phyloP scores from a whole-genome alignment of 2,888 invertebrate genomes.

The Iphiclides podalirius region DNA sequence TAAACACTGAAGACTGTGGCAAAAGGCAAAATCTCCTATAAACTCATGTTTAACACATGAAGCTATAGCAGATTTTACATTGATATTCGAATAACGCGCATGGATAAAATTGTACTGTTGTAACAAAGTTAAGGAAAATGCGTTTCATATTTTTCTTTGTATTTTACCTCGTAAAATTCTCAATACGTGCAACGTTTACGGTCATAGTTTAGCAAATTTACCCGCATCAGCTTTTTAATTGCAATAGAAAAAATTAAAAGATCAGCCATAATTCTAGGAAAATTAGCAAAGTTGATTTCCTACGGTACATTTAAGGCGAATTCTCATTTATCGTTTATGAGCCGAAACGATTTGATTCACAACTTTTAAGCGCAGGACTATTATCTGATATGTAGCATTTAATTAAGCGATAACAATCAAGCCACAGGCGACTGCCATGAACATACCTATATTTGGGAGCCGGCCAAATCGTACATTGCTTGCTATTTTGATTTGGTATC shows the following conservation, averaged over 20 bases:
- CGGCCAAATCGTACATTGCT: slow-evolving; percentile 35
- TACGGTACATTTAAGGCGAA: not conserved
- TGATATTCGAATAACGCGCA: no score
- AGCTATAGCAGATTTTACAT: not conserved
- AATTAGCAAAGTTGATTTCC: not conserved
- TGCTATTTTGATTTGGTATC: not conserved
- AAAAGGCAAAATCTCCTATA: not conserved
- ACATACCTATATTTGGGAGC: slow-evolving; percentile 49
- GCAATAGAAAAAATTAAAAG: not conserved
- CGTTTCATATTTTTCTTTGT: no score
- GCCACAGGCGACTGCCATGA: slow-evolving; percentile 41
- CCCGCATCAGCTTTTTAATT: not conserved
- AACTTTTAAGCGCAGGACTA: not conserved
- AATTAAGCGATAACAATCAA: slow-evolving; percentile 41
- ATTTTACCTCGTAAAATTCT: no score
- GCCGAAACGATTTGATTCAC: not conserved
- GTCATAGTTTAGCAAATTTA: not conserved
- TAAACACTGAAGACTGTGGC: not conserved
- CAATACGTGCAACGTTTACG: not conserved
- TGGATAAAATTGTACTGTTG: no score
- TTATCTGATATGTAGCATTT: slow-evolving; percentile 28
- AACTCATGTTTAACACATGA: not conserved
- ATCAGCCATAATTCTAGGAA: not conserved
- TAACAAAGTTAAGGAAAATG: no score
- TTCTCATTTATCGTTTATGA: not conserved